Evolutionary conservation across 1,140 invertebrate genomes (phyloP), one percentile per base, ranked within the genome.

Genomic region (Vollenhovia emeryi): DNA sequence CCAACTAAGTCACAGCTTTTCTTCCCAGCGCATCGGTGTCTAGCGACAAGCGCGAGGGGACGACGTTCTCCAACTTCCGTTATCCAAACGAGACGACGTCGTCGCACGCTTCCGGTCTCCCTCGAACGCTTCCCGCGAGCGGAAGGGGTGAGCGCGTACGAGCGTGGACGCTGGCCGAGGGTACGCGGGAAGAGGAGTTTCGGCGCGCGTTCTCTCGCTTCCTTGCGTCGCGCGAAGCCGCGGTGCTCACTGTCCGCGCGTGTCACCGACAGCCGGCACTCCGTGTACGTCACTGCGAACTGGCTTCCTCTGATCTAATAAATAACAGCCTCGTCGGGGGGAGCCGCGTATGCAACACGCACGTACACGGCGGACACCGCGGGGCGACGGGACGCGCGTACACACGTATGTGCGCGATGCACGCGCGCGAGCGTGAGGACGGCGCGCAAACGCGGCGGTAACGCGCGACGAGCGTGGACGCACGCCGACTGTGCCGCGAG

Each of bases 241-340:
- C 92, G 88, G 84, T 91, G 90, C 89, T 90, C 92, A 91, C 92
- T 92, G 90, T 87, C n/a, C n/a, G n/a, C 90, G 71, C 55, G 30
- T 73, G 50, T 43, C 62, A 6, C 62, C 21, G 62, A 66, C 36
- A 13, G 21, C 36, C 82, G 86, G 83, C 85, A 21, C 48, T 52
- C 69, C 91, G 88, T 91, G 92, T n/a, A n/a, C 92, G 92, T 93
- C 93, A 92, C 91, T 92, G 87, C 93, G 93, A 94, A 94, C 93
- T 94, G 93, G 93, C 93, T 94, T 94, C 94, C 89, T 93, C 90
- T 94, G 92, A 94, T 94, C 93, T 94, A 94, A 94, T 94, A 94
- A 94, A 92, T 92, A 92, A 93, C 90, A 74, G 75, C 33, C 60
- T 27, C 36, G 27, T 24, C 52, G 68, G 8, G 4, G 13, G 6